Conservation (phyloP, 2,113 vertebrate species). For the Fulica atra region DNA sequence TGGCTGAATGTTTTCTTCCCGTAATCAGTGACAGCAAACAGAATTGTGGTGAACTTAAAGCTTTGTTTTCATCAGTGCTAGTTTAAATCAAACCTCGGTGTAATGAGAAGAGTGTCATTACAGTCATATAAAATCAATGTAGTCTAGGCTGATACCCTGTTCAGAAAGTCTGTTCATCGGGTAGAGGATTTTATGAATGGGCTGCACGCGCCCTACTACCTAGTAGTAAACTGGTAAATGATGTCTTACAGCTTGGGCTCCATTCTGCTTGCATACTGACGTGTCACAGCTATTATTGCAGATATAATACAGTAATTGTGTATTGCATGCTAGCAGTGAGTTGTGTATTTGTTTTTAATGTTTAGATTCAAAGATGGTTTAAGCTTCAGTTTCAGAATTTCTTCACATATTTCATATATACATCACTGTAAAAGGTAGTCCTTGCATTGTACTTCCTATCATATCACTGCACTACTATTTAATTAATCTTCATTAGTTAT, state of each 20-base stretch:
- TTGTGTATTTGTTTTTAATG: background rate
- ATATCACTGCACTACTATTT: background rate
- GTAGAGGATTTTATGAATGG: background rate
- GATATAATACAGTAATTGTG: background rate
- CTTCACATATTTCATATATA: background rate
- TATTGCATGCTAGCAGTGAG: background rate
- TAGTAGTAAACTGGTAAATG: background rate
- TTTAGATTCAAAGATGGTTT: background rate
- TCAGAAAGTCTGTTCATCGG: background rate
- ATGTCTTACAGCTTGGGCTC: background rate
- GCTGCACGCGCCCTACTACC: background rate
- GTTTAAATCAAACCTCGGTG: background rate
- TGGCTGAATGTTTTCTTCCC: background rate
- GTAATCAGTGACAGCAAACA: background rate
- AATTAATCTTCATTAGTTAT: constrained; percentile 28
- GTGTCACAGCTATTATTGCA: background rate
- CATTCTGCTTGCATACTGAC: background rate
- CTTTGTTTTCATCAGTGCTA: background rate
- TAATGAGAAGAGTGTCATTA: background rate
- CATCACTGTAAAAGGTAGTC: background rate
- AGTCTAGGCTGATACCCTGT: background rate
- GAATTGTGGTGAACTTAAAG: background rate
- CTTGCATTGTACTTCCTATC: background rate
- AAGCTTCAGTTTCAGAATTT: background rate
- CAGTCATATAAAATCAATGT: background rate